Evolutionary conservation across 2,797 vertebrate species (phyloP).

Genomic region (Moxostoma hubbsi): DNA sequence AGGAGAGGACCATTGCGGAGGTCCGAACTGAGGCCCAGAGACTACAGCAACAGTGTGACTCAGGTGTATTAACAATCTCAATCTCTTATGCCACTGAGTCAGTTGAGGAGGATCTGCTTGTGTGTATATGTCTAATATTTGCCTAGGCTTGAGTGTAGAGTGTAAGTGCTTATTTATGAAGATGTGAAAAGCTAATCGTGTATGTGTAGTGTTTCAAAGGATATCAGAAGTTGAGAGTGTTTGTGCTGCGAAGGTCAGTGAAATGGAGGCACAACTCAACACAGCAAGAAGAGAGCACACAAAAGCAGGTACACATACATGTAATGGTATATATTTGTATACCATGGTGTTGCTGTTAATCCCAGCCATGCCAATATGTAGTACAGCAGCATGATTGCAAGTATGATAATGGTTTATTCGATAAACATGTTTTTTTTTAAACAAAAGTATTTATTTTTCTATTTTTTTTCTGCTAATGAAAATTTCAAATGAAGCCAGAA

Average conservation of each 20-base stretch:
- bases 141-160: not conserved
- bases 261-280: slow-evolving; percentile 80
- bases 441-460: too few relatives aligned
- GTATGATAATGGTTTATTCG: too few relatives aligned
- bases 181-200: slow-evolving; percentile 24
- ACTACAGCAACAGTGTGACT: slow-evolving; percentile 73
- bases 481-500: too few relatives aligned
- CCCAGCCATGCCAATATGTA: not conserved
- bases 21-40: slow-evolving; percentile 69
- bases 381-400: too few relatives aligned
- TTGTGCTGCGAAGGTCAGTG: slow-evolving; percentile 77
- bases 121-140: slow-evolving; percentile 20
- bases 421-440: too few relatives aligned
- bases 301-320: slow-evolving; percentile 81
- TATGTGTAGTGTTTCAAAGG: slow-evolving; percentile 76
- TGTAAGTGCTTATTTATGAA: not conserved
- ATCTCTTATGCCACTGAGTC: not conserved
- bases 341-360: slow-evolving; percentile 17
- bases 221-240: slow-evolving; percentile 78
- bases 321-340: not conserved
- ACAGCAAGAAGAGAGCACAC: slow-evolving; percentile 85
- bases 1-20: slow-evolving; percentile 58
- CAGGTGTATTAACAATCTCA: slow-evolving; percentile 66
- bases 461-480: too few relatives aligned
- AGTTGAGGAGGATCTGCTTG: not conserved